Evolutionary conservation across 2,113 vertebrate genomes (phyloP), one percentile per base, ranked within the genome.

Genomic region (Tragelaphus buxtoni): DNA sequence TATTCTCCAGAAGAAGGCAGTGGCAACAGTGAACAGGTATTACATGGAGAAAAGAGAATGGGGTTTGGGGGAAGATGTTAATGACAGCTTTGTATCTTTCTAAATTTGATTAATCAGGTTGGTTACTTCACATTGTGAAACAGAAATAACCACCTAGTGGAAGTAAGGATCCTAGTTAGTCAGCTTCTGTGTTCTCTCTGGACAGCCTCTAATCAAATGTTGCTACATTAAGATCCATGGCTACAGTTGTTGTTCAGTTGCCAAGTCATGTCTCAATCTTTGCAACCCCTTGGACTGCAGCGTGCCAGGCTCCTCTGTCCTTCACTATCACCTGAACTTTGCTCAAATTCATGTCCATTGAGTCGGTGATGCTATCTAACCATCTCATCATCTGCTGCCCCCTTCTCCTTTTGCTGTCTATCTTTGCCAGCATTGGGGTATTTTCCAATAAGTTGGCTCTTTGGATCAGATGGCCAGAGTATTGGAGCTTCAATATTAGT

Each of bases 161-260:
- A 97, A 56, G 56, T 69, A 6, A 63, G 45, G 35, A 56, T 42
- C 16, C 32, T 89, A 20, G 39, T 69, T 72, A 69, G 9, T 61
- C 16, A 42, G 39, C 17, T n/a, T 88, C 53, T 82, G 51, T 84
- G 53, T 93, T 88, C 65, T 94, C 72, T 90, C 88, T 84, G 32
- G 65, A 55, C 32, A 55, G 11, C 28, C 42, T 58, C 12, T 55
- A 82, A 87, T 61, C 45, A 80, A 92, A 90, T 77, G 45, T 88
- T 47, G 51, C 30, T 35, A 84, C 28, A 45, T 45, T 65, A 65
- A 53, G 14, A 42, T 49, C 63, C 91, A 17, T 35, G 32, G 30
- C 76, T 51, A 42, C 39, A 42, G 69, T 26, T 74, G 69, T 72
- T 72, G 39, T 74, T 74, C 69, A 74, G 69, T 26, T 42, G 22